Percentiles rank a stretch among this genome's conserved stretches.
Conservation (phyloP, 2,797 vertebrate species). For the Pseudopleuronectes americanus region DNA sequence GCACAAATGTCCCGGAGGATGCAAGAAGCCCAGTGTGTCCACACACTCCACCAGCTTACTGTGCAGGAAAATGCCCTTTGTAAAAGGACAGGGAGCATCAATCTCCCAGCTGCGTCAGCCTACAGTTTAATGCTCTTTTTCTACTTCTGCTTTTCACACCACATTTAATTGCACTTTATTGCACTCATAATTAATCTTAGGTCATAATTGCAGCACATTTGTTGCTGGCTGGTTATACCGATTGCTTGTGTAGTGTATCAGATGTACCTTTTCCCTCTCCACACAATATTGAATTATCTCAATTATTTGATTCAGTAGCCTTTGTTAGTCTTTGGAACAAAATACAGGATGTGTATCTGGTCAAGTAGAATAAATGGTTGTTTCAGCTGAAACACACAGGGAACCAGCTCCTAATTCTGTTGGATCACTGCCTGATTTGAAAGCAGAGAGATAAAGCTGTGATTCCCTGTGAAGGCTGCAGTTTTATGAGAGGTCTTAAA, state of each 20-base stretch:
- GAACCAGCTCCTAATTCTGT: conserved; percentile 4
- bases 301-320: not conserved
- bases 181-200: conserved; percentile 20
- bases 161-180: conserved; percentile 59
- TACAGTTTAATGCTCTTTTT: conserved; percentile 65
- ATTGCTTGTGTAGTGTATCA: conserved; percentile 28
- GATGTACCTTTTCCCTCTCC: conserved; percentile 3
- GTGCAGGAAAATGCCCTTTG: conserved; percentile 84
- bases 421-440: conserved; percentile 8
- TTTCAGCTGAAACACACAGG: conserved; percentile 16
- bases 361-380: not conserved
- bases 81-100: conserved; percentile 80
- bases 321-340: not conserved
- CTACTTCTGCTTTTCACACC: conserved; percentile 45
- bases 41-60: conserved; percentile 77
- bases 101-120: conserved; percentile 68
- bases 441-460: conserved; percentile 5
- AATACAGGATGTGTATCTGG: no score
- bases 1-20: conserved; percentile 74
- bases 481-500: conserved; percentile 34
- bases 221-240: conserved; percentile 23
- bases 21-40: conserved; percentile 68
- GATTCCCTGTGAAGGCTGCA: conserved; percentile 9
- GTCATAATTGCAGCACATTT: conserved; percentile 33
- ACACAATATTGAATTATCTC: conserved; percentile 3